Evolutionary conservation across 2,888 invertebrate genomes (phyloP).

Genomic region (Podabrus alpinus): DNA sequence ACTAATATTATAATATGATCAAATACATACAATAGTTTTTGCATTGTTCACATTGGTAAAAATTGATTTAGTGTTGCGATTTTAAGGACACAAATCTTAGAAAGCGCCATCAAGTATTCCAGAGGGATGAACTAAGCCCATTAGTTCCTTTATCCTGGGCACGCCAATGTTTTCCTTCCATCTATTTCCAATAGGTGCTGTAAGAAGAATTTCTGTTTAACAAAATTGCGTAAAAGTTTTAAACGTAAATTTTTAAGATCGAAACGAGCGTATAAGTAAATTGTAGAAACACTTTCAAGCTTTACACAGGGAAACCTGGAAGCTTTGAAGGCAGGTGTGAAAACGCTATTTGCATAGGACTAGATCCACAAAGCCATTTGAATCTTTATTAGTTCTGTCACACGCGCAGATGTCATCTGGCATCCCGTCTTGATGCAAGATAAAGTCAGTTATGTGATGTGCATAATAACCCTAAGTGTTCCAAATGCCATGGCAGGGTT

Average conservation of each 20-base stretch:
- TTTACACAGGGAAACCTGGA: background rate
- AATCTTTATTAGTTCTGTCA: slow-evolving; percentile 23
- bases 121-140: background rate
- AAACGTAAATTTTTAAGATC: background rate
- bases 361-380: slow-evolving; percentile 13
- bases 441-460: slow-evolving; percentile 17
- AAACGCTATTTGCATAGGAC: slow-evolving; percentile 22
- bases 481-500: background rate
- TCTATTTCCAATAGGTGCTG: background rate
- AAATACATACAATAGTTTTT: background rate
- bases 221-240: background rate
- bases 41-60: background rate
- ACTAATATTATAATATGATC: no score
- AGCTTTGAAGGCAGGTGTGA: slow-evolving; percentile 20
- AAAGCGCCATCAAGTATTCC: background rate
- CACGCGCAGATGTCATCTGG: slow-evolving; percentile 15
- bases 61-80: background rate
- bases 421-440: slow-evolving; percentile 17
- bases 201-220: background rate
- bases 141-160: background rate
- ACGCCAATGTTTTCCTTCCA: background rate
- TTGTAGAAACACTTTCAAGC: slow-evolving; percentile 5
- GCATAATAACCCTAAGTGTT: slow-evolving; percentile 12
- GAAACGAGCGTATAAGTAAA: slow-evolving; percentile 1
- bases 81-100: background rate